Evolutionary conservation across 2,888 invertebrate genomes (phyloP), one percentile per base, ranked within the genome.

Genomic region (Campaea margaritaria): DNA sequence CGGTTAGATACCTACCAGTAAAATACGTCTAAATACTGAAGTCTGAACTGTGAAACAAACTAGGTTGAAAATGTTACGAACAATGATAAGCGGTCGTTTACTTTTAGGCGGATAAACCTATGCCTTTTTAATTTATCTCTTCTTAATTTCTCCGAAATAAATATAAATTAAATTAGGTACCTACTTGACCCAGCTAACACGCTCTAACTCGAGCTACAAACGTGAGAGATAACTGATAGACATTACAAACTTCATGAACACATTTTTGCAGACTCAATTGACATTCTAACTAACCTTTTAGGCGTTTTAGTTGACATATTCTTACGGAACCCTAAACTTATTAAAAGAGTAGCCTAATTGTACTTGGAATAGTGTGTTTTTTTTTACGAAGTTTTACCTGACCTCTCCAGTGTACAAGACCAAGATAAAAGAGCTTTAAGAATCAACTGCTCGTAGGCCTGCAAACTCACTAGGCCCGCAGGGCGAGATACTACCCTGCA

Each of bases 71-170:
- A n/a, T 31, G n/a, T n/a, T n/a, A 28, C 31, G 36, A 38, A 21
- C 42, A 38, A 11, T 31, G 68, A 63, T 62, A 65, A 63, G 55
- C 51, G 68, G 66, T 63, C 68, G 63, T 58, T 66, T 57, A 55
- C 60, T 50, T 62, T 56, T 11, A 31, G 15, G 28, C 15, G 16
- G 31, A 47, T 34, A 38, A 39, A 53, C n/a, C 31, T 31, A 50
- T 14, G 14, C 13, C 16, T n/a, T n/a, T n/a, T n/a, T n/a, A n/a
- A n/a, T n/a, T n/a, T 34, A 43, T 31, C 36, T 44, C n/a, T 8
- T 21, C 38, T 28, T 12, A 38, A 53, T 53, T 45, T 44, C 44
- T 44, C 31, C 11, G 34, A 44, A 44, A 31, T 31, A 31, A 45
- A 14, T 45, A 11, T 8, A 11, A 12, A 11, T 1, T 12, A 3